Evolutionary conservation across 1,140 invertebrate species (phyloP).

Genomic region (Ooceraea biroi): DNA sequence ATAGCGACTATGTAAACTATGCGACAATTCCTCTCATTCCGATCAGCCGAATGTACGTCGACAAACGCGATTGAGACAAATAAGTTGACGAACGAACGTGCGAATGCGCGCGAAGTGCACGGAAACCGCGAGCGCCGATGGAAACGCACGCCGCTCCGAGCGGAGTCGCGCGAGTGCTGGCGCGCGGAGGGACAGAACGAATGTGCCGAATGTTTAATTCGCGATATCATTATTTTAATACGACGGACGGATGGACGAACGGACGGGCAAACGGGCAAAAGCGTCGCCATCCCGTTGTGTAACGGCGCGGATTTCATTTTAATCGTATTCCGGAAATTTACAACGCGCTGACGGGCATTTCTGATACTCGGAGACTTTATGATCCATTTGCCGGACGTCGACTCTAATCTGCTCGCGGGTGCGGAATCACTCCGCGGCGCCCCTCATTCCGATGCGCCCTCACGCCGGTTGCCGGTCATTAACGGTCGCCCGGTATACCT

Average conservation of each 20-base stretch:
- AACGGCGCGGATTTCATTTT: slow-evolving; percentile 53
- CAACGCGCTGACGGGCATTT: slow-evolving; percentile 54
- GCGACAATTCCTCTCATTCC: background rate
- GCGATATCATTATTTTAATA: slow-evolving; percentile 61
- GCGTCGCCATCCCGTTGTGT: slow-evolving; percentile 35
- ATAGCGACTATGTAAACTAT: background rate
- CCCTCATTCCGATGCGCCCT: slow-evolving; percentile 49
- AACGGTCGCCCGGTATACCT: slow-evolving; percentile 41
- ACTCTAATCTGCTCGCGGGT: slow-evolving; percentile 44
- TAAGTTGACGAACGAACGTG: slow-evolving; percentile 10
- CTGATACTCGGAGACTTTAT: slow-evolving; percentile 60
- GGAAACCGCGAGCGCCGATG: background rate
- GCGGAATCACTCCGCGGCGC: slow-evolving; percentile 33
- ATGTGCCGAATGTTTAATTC: slow-evolving; percentile 43
- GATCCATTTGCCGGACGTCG: slow-evolving; percentile 59
- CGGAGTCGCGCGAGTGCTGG: slow-evolving; percentile 26
- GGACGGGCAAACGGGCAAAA: too few species aligned
- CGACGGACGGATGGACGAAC: slow-evolving; percentile 16
- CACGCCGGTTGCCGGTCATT: slow-evolving; percentile 38
- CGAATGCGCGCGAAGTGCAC: slow-evolving; percentile 7
- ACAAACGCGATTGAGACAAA: background rate
- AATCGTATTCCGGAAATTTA: slow-evolving; percentile 60
- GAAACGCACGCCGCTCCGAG: background rate
- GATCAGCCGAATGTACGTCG: slow-evolving; percentile 17
- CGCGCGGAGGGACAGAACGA: slow-evolving; percentile 20